Base-by-base conservation (phyloP, 1,140 invertebrate species). In the Coelopa frigida region DNA sequence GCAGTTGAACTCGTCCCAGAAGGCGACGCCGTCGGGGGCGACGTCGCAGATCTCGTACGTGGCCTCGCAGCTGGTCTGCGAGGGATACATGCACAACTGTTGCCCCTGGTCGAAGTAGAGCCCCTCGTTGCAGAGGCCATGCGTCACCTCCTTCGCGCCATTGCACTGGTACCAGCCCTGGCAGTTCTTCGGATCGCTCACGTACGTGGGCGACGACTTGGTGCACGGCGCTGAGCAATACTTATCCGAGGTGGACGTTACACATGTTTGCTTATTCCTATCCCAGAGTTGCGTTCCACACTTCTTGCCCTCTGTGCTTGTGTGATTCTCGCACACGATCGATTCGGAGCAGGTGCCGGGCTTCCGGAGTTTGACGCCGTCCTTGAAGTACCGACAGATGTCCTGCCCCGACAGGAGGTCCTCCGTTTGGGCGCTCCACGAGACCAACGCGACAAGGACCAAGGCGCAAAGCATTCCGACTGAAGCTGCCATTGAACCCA, bases 131-230 rank as follows among this genome's bases (percentile, higher is more conserved):
- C 62, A 66, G 6, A 21, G 5, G 0, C 62, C 62, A 6, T 36
- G 17, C 5, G 31, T 35, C 23, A 36, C 5, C 0, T 17, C 1
- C 0, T 6, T 23, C 10, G 39, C 27, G 27, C 47, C 47, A 3
- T 64, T 39, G 32, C 61, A 65, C 11, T 44, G 55, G 17, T 52
- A 54, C 59, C 59, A 62, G 14, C 50, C 49, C 5, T 23, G 36
- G 26, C 60, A 62, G 18, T 62, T 60, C 0, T 41, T 18, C 2
- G 40, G 38, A 14, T 49, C 54, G 1, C 49, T 50, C 1, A 51
- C 12, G 17, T 59, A 62, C 0, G 56, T 59, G 1, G 27, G 11
- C 1, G 50, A 50, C 5, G 42, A 35, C 0, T 41, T 8, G 3
- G 14, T 36, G 12, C 52, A 56, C 0, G 49, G 49, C 1, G 23